Conservation (phyloP, 2,888 invertebrate genomes). For the Yponomeuta cagnagella region DNA sequence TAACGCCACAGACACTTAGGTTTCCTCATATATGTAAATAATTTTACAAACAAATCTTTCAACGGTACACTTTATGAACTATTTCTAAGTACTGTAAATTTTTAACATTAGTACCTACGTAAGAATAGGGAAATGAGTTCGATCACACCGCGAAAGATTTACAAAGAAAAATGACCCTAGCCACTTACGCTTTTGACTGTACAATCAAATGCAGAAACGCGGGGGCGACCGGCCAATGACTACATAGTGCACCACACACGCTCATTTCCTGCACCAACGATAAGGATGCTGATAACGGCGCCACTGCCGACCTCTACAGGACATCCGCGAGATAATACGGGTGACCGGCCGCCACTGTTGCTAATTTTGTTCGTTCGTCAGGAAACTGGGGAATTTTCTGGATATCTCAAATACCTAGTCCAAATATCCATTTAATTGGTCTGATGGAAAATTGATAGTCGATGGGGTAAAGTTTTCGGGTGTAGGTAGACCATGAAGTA, state of each 20-base stretch:
- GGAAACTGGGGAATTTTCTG: neutral
- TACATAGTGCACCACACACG: neutral
- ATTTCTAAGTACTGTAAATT: too few species aligned
- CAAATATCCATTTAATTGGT: neutral
- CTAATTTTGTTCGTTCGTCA: slow-evolving; percentile 20
- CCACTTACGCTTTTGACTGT: neutral
- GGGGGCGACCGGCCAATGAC: slow-evolving; percentile 43
- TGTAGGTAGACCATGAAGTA: too few species aligned
- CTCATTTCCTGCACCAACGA: slow-evolving; percentile 58
- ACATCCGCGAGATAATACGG: slow-evolving; percentile 60
- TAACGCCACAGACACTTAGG: too few species aligned
- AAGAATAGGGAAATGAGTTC: too few species aligned
- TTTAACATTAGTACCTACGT: too few species aligned
- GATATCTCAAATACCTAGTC: neutral
- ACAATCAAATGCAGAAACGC: slow-evolving; percentile 16
- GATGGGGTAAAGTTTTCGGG: too few species aligned
- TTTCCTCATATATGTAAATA: too few species aligned
- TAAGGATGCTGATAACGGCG: slow-evolving; percentile 41
- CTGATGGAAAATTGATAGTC: too few species aligned
- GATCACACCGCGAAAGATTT: too few species aligned
- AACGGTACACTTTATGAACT: too few species aligned
- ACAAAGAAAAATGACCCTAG: neutral
- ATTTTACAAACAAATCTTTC: too few species aligned
- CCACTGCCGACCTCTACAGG: slow-evolving; percentile 36
- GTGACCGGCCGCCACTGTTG: slow-evolving; percentile 47